phyloP scores from a whole-genome alignment of 2,113 vertebrate genomes.

The Beaufortia kweichowensis region DNA sequence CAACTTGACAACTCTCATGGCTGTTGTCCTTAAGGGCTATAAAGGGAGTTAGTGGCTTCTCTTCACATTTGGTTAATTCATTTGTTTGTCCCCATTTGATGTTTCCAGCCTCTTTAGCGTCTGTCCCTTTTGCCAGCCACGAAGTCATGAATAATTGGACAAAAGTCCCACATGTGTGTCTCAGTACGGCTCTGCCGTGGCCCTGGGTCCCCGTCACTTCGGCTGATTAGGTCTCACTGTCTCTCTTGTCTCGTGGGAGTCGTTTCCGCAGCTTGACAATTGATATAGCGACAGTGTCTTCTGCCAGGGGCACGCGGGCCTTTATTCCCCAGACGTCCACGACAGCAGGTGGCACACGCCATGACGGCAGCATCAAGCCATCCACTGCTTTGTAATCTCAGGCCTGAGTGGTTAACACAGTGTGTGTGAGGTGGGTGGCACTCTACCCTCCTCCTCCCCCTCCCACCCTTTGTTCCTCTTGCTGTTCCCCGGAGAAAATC shows the following conservation, averaged over 20 bases:
- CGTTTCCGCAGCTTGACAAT: conserved; percentile 71
- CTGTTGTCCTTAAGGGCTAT: conserved; percentile 24
- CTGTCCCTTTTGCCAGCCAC: conserved; percentile 55
- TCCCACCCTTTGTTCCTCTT: conserved; percentile 35
- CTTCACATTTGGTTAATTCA: conserved; percentile 74
- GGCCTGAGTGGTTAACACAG: conserved; percentile 37
- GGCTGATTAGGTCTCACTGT: conserved; percentile 56
- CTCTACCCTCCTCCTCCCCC: conserved; percentile 43
- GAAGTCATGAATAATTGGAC: conserved; percentile 69
- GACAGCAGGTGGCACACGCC: conserved; percentile 78
- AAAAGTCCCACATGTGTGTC: conserved; percentile 54
- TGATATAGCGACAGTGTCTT: conserved; percentile 69
- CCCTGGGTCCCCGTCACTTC: conserved; percentile 59
- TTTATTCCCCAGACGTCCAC: conserved; percentile 70
- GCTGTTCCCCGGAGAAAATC: conserved; percentile 48
- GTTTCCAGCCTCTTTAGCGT: conserved; percentile 44
- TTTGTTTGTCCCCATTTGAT: conserved; percentile 49
- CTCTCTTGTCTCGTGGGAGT: conserved; percentile 63
- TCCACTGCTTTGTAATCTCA: conserved; percentile 47
- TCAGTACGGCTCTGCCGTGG: conserved; percentile 36
- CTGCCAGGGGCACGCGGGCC: conserved; percentile 58
- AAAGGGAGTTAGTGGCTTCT: conserved; percentile 33
- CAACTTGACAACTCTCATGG: neutral
- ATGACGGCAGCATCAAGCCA: conserved; percentile 61
- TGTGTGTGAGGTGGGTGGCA: conserved; percentile 49